Evolutionary conservation across 2,797 vertebrate genomes (phyloP), one percentile per base, ranked within the genome.

Genomic region (Mormyrops attenuatus): DNA sequence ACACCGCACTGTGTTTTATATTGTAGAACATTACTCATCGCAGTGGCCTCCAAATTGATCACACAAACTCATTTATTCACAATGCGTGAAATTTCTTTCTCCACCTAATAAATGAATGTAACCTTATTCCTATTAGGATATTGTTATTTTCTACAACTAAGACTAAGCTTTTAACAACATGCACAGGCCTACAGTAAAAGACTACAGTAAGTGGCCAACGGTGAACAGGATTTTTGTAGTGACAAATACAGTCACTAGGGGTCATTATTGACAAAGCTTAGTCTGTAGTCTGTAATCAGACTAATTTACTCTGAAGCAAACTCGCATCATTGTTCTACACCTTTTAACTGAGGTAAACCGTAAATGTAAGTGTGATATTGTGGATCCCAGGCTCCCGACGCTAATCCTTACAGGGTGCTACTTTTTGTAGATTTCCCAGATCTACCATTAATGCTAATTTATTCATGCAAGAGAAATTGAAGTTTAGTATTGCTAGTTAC

Each of bases 221-320:
- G 47, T 41, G 47, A 84, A 53, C 15, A 41, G 6, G n/a, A 34
- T 26, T 47, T 3, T 80, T 57, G 77, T 11, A 0, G 20, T 92
- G 89, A 89, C 73, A 50, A 20, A 0, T 93, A 89, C 91, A 80
- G 55, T 93, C 94, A 94, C 94, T 91, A 41, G 94, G 91, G 92
- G 94, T 90, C 95, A 93, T 90, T 94, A 91, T 94, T 92, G 88
- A 63, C n/a, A 85, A 53, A 15, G 66, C 34, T 77, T 22, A 6
- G 82, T 26, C 8, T 22, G 20, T 20, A 85, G 41, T 4, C 44
- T 44, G 44, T 11, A 47, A 22, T 85, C 20, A 22, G 47, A 47
- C 22, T 17, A 38, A 77, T 77, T 73, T 73, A 73, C 26, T 20
- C 34, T 85, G 82, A 30, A 26, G n/a, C 44, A 50, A 52, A 85